Evolutionary conservation across 1,140 invertebrate species (phyloP), one percentile per base, ranked within the genome.

Genomic region (Anoplophora glabripennis): DNA sequence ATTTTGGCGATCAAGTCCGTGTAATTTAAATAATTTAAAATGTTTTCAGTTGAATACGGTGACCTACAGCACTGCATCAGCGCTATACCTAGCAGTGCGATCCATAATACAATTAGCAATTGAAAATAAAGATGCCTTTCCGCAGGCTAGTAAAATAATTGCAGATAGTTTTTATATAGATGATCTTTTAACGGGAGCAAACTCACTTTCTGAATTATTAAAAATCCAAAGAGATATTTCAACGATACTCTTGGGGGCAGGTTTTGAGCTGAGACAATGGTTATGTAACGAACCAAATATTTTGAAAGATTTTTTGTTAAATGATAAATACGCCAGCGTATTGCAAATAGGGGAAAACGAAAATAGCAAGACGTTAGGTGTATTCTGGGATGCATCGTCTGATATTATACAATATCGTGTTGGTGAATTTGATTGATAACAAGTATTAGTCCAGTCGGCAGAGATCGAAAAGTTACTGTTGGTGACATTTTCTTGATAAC

Each of bases 101-200:
- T 63, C 36, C 63, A 40, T 79, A 5, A 36, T 72, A 12, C 66
- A 74, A 56, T 53, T 74, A 15, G 66, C 68, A 0, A 42, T 37
- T 9, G 65, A 73, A 40, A 53, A 66, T 53, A 17, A 35, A 48
- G 7, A 47, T 2, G 47, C 36, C 10, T 72, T 57, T 65, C 65
- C 72, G 28, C 35, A 44, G 7, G 70, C 64, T 33, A 41, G 62
- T 42, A 41, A 66, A 34, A 59, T 68, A 11, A 69, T 76, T n/a
- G 14, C 28, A 33, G 65, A 60, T 14, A 71, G 76, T 57, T 76
- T 76, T 53, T 81, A 79, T 59, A 71, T 79, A 3, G 78, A 81
- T 54, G 77, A 81, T 63, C 51, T 75, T 14, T 53, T 79, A 1
- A 68, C 70, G 18, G 75, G 77, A 17, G 64, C 64, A 7, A 49